Evolutionary conservation across 64 coral and sea anemone species (phyloP), one percentile per base, ranked within the genome.

Genomic region (Cladopsammia gracilis): DNA sequence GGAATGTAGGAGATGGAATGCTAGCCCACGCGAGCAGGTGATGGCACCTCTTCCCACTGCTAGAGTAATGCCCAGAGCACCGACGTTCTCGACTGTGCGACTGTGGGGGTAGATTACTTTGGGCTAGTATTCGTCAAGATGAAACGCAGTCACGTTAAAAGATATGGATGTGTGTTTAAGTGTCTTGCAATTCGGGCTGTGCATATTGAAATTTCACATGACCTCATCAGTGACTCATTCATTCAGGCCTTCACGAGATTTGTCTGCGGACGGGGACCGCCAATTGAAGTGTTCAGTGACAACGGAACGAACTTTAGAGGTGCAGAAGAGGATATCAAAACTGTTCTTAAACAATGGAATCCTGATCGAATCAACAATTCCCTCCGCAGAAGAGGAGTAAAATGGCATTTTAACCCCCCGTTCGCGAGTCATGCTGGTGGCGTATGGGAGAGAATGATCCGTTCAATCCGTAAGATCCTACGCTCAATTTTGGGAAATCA

Each of bases 301-400:
- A 89, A 94, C 66, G 85, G 92, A 2, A 94, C 85, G 5, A 94
- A 94, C 20, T 94, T 94, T n/a, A 80, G 22, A 64, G 92, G 92
- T 26, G 92, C 92, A 0, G 87, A 90, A 19, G 8, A 5, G 34
- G 82, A 93, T 12, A 9, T 93, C 0, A 26, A 20, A 6, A n/a
- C 59, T 54, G 78, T 68, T 43, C 24, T 92, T 14, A 26, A 77
- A 52, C 18, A 25, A 5, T 86, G 25, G 90, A 78, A 92, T 42
- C 58, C 22, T 10, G 72, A 65, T 4, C 45, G 52, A 25, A 86
- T 92, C 13, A 2, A 67, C 7, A 62, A 66, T 70, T 20, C 44
- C 1, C 81, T 86, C 13, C 14, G 71, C 8, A 54, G n/a, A 10
- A 6, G 46, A 34, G 85, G 62, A 20, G 75, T 88, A 1, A 16